phyloP scores from a whole-genome alignment of 2,113 vertebrate genomes.

The Cranoglanis bouderius region DNA sequence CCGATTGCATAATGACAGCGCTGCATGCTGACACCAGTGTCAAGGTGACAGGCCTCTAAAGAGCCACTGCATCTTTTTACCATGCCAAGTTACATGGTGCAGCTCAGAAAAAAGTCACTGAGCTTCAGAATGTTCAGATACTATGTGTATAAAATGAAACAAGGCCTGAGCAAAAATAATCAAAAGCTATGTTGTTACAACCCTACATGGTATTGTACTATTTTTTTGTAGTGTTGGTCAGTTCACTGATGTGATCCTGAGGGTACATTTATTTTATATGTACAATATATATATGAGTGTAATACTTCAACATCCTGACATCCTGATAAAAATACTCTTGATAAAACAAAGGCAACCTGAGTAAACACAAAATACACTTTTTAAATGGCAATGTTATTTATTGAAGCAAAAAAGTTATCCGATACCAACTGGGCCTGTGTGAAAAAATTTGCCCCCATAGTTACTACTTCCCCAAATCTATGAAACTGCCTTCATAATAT shows the following conservation, averaged over 20 bases:
- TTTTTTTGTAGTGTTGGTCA: too few relatives aligned
- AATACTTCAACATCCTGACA: conserved; percentile 15
- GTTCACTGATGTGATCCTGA: background rate
- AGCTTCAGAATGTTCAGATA: background rate
- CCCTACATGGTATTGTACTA: too few relatives aligned
- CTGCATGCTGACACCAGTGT: conserved; percentile 20
- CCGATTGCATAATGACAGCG: background rate
- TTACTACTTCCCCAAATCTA: too few relatives aligned
- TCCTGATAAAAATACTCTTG: too few relatives aligned
- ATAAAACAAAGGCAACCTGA: too few relatives aligned
- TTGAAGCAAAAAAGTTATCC: too few relatives aligned
- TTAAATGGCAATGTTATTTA: too few relatives aligned
- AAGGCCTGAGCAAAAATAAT: background rate
- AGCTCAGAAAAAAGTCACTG: background rate
- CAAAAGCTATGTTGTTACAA: background rate
- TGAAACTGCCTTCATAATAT: too few relatives aligned
- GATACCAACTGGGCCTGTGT: too few relatives aligned
- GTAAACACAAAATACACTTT: too few relatives aligned
- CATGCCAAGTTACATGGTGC: background rate
- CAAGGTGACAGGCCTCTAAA: conserved; percentile 30
- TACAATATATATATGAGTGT: background rate
- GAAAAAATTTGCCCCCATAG: too few relatives aligned
- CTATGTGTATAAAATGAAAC: background rate
- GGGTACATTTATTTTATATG: background rate
- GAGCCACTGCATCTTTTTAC: background rate